A percentile compares a stretch with the other conserved stretches of the same genome.
phyloP scores from a whole-genome alignment of 1,140 invertebrate genomes.

The Lordiphosa clarofinis region DNA sequence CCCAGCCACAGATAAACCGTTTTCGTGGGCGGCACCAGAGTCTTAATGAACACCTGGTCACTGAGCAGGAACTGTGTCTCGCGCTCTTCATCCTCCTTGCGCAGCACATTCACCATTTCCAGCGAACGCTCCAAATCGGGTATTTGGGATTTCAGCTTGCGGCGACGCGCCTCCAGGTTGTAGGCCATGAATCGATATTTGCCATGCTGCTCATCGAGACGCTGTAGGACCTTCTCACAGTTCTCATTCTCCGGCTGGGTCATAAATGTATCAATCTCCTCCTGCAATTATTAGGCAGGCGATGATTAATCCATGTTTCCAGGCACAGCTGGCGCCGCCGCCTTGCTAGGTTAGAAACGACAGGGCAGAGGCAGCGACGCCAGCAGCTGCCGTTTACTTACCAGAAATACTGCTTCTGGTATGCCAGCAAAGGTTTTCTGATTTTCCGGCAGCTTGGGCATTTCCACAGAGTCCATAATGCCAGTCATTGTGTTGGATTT shows the following conservation, averaged over 20 bases:
- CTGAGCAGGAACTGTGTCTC: slow-evolving; percentile 96
- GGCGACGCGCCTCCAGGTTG: slow-evolving; percentile 90
- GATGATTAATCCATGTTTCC: slow-evolving; percentile 60
- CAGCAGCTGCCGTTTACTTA: slow-evolving; percentile 79
- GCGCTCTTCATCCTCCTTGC: slow-evolving; percentile 89
- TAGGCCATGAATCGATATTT: slow-evolving; percentile 99
- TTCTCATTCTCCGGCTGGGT: slow-evolving; percentile 88
- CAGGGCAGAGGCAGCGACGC: not conserved
- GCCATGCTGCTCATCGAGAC: slow-evolving; percentile 93
- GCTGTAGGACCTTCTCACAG: slow-evolving; percentile 90
- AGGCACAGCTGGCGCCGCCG: slow-evolving; percentile 31
- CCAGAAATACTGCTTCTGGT: slow-evolving; percentile 90
- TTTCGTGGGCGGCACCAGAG: slow-evolving; percentile 92
- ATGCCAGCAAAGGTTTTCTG: slow-evolving; percentile 89
- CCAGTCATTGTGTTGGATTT: slow-evolving; percentile 60
- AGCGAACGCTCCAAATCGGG: slow-evolving; percentile 95
- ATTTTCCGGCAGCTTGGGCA: slow-evolving; percentile 81
- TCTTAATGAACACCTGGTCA: slow-evolving; percentile 96
- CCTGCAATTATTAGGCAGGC: slow-evolving; percentile 82
- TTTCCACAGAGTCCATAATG: slow-evolving; percentile 77
- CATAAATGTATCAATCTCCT: slow-evolving; percentile 98
- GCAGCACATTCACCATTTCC: slow-evolving; percentile 94
- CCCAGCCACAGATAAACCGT: slow-evolving; percentile 99
- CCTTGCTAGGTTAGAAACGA: slow-evolving; percentile 55
- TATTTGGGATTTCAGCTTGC: slow-evolving; percentile 92